These are phyloP conservation scores for Promerops cafer DNA, from an alignment of 2,113 vertebrate species.

Conservation along the genomic window DNA sequence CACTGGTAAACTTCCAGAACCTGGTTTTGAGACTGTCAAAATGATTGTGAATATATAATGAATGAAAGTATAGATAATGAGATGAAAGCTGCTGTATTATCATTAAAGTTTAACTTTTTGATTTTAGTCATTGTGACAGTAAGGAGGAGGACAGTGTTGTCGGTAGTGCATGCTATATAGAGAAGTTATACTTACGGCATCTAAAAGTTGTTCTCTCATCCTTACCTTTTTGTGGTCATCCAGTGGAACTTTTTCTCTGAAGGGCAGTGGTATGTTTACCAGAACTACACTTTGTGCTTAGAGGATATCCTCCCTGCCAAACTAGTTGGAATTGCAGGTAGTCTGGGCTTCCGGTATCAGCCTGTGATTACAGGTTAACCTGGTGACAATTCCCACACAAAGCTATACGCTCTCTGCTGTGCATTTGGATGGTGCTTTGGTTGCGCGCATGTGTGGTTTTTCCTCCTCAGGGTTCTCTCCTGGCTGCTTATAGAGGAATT, in stretches of 20 bases:
- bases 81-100: background rate
- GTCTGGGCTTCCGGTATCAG: background rate
- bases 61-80: background rate
- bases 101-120: background rate
- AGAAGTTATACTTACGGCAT: background rate
- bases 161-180: background rate
- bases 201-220: background rate
- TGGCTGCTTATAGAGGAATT: background rate
- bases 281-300: background rate
- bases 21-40: background rate
- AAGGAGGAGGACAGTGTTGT: background rate
- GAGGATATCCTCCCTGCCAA: background rate
- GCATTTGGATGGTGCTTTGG: background rate
- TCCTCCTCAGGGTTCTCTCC: background rate
- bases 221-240: background rate
- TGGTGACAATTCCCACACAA: background rate
- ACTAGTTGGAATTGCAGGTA: background rate
- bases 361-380: background rate
- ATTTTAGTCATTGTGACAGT: background rate
- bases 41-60: background rate
- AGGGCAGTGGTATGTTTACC: background rate
- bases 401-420: background rate
- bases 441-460: accelerated
- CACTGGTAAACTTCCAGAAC: background rate
- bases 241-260: background rate